A percentile compares a stretch with the other conserved stretches of the same genome.
Conservation (phyloP, 1,140 invertebrate species). For the Dendroctonus ponderosae region DNA sequence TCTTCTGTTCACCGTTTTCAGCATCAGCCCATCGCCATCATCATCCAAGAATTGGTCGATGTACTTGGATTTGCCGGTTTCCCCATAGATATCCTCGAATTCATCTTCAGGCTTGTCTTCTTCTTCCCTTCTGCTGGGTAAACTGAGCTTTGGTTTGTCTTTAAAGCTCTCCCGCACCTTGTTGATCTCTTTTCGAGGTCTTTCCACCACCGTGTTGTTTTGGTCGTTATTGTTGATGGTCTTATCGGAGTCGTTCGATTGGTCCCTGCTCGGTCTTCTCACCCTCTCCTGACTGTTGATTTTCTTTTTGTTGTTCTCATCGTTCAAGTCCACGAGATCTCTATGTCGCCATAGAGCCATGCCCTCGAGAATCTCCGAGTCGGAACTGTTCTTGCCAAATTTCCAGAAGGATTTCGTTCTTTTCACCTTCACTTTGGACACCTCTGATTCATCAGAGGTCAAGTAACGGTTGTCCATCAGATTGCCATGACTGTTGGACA, state of each 20-base stretch:
- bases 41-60: constrained; percentile 63
- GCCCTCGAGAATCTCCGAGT: constrained; percentile 72
- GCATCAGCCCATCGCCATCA: constrained; percentile 61
- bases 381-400: constrained; percentile 68
- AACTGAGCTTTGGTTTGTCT: constrained; percentile 40
- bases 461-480: constrained; percentile 52
- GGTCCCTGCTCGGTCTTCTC: constrained; percentile 39
- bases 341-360: constrained; percentile 83
- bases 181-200: constrained; percentile 12
- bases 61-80: constrained; percentile 54
- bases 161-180: constrained; percentile 40
- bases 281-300: constrained; percentile 34
- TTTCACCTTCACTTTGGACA: constrained; percentile 61
- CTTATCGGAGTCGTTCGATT: constrained; percentile 49
- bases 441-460: constrained; percentile 54
- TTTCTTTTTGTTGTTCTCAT: constrained; percentile 50
- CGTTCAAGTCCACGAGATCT: constrained; percentile 71
- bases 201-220: constrained; percentile 12
- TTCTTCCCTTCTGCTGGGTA: constrained; percentile 45
- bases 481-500: constrained; percentile 54
- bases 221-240: constrained; percentile 43
- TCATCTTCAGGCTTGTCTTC: constrained; percentile 50
- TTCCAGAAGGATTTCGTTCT: constrained; percentile 83
- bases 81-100: constrained; percentile 38
- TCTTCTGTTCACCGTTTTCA: constrained; percentile 64